Percentiles rank a stretch among this genome's conserved stretches.
These are phyloP conservation scores for Alsophila aescularia DNA, from an alignment of 2,888 invertebrate genomes.

Conservation along the genomic window DNA sequence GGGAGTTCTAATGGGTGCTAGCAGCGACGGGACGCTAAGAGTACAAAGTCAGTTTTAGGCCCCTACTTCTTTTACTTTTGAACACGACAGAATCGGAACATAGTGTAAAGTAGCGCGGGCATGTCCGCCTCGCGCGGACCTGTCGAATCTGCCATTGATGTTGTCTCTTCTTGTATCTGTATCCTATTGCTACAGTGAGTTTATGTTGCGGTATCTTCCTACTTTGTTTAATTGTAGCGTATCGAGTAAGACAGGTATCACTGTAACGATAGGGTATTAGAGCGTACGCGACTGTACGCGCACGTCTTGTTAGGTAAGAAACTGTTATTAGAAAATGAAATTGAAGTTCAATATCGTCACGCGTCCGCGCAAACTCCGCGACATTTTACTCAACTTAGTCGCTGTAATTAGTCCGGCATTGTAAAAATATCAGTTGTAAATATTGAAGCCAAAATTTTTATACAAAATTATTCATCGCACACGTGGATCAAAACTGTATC, in stretches of 20 bases:
- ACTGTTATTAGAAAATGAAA: slow-evolving; percentile 80
- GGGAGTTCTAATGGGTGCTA: slow-evolving; percentile 45
- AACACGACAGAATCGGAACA: slow-evolving; percentile 53
- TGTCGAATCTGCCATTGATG: slow-evolving; percentile 78
- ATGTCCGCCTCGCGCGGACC: slow-evolving; percentile 39
- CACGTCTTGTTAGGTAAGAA: slow-evolving; percentile 74
- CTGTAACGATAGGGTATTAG: slow-evolving; percentile 79
- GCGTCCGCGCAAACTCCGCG: slow-evolving; percentile 50
- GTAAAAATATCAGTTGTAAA: slow-evolving; percentile 81
- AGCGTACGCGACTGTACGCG: slow-evolving; percentile 69
- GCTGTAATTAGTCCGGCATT: slow-evolving; percentile 77
- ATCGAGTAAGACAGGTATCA: slow-evolving; percentile 49
- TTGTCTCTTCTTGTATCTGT: slow-evolving; percentile 77
- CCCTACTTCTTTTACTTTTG: slow-evolving; percentile 79
- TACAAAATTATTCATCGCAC: slow-evolving; percentile 81
- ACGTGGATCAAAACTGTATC: no score
- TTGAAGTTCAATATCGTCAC: slow-evolving; percentile 60
- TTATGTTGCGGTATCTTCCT: slow-evolving; percentile 72
- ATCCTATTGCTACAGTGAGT: slow-evolving; percentile 80
- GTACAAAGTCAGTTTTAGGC: slow-evolving; percentile 91
- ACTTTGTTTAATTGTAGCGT: slow-evolving; percentile 52
- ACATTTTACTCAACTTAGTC: slow-evolving; percentile 66
- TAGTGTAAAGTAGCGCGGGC: slow-evolving; percentile 60
- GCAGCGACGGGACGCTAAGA: slow-evolving; percentile 82
- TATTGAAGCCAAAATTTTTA: slow-evolving; percentile 83